Base-by-base conservation (phyloP, 2,797 vertebrate genomes). In the Benthosema pterotum region DNA sequence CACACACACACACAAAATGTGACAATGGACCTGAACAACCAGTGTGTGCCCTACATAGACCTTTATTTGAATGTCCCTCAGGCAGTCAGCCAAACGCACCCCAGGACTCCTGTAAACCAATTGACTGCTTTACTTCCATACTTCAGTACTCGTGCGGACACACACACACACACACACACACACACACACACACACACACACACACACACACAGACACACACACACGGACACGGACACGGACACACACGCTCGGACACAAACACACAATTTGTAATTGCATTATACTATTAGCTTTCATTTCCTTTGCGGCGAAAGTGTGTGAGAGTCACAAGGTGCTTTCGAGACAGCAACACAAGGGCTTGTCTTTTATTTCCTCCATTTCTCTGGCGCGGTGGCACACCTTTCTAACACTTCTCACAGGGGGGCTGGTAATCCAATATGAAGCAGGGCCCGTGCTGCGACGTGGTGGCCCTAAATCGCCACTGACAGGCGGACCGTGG, bases 381-480 rank as follows among this genome's bases (percentile, higher is more conserved):
- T 14, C 42, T 22, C 17, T 19, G 42, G 25, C 50, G 55, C 57
- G 47, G 50, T 52, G 63, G 69, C 65, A 57, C 66, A 56, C 65
- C 32, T 38, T 38, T 38, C 32, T 38, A 38, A 13, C 45, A 46
- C 55, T 57, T 42, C 17, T 57, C 73, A 78, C 64, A 62, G 60
- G 60, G 14, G 43, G 52, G 54, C 70, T 74, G 60, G 63, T 87
- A 83, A 86, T 85, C 77, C 56, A 75, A 76, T 79, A 78, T 82
- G 84, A 87, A 86, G 68, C 84, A 78, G 78, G 79, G 80, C 77
- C 65, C 71, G 58, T 57, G 78, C 78, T 74, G 71, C 18, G 54
- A 77, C 57, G 49, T 67, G 2, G 47, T 19, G 32, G 63, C 77
- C 72, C 72, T 65, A 83, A 75, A 88, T 83, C 67, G 62, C 71